Base-by-base conservation (phyloP, 2,888 invertebrate species). In the Gisinianus flammeolus region DNA sequence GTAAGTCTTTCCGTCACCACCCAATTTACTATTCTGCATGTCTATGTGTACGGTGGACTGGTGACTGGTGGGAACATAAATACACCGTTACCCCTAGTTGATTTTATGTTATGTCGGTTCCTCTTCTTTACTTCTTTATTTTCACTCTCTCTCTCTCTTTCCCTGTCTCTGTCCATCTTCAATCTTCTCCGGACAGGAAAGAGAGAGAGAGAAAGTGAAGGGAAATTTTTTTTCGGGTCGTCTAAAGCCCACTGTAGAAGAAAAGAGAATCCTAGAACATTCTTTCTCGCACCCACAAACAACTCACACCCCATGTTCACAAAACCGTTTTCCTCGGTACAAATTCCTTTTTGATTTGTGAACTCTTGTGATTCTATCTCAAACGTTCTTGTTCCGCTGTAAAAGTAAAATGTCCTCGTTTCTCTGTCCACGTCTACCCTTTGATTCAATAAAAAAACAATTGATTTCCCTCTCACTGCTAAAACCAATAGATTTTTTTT, bases 11-110 rank as follows among this genome's bases (percentile, higher is more conserved):
- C 71, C 56, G 30, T 58, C 71, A 71, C 71, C 58, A 54, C 31
- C 71, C 58, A 71, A 71, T 71, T 71, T 71, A 71, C 58, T 52
- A 66, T 66, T n/a, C n/a, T n/a, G 16, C 62, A 26, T 26, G 26
- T n/a, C 62, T 62, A 26, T 62, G 56, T 58, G 56, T 24, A 58
- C 2, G n/a, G 56, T 68, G 33, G 44, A 31, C 33, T n/a, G 31
- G 12, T 31, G 16, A 44, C 44, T 44, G n/a, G 44, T 16, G 16
- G 6, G 16, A 44, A 54, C 16, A 54, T n/a, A 5, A 54, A 5
- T n/a, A 3, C 28, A 5, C 30, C 16, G 28, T 64, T 4, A 22
- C 64, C 28, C 12, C 19, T 26, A 67, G n/a, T 33, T 30, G 67
- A 33, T 31, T 26, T 66, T 28, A 28, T 66, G 12, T 24, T 66